These are phyloP conservation scores for Oreortyx pictus DNA, from an alignment of 2,797 vertebrate species.

Conservation along the genomic window DNA sequence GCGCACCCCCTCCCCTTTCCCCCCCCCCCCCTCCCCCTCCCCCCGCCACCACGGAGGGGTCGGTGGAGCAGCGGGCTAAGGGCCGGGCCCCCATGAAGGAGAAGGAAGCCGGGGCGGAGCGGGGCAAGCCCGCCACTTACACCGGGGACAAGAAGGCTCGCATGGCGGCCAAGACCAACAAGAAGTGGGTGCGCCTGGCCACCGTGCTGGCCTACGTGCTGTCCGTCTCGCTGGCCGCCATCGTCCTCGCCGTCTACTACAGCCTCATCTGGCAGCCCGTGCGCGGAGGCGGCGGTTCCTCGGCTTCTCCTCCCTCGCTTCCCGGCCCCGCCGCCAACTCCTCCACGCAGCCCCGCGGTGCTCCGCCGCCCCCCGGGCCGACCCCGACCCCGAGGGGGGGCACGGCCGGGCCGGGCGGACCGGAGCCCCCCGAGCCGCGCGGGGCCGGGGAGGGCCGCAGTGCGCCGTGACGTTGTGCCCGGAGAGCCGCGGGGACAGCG, in stretches of 20 bases:
- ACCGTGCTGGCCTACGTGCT: slow-evolving; percentile 98
- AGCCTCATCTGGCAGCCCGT: slow-evolving; percentile 96
- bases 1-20: slow-evolving; percentile 53
- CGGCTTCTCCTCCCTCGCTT: slow-evolving; percentile 37
- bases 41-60: slow-evolving; percentile 88
- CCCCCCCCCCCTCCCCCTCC: slow-evolving; percentile 49
- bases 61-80: slow-evolving; percentile 94
- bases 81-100: slow-evolving; percentile 93
- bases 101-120: slow-evolving; percentile 93
- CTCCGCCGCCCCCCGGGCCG: slow-evolving; percentile 27
- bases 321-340: slow-evolving; percentile 45
- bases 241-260: slow-evolving; percentile 97
- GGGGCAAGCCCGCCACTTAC: slow-evolving; percentile 97
- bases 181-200: slow-evolving; percentile 99
- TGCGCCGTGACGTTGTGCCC: neutral
- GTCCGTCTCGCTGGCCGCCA: slow-evolving; percentile 97
- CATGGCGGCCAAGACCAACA: slow-evolving; percentile 99
- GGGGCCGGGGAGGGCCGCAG: neutral
- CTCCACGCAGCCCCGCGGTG: slow-evolving; percentile 55
- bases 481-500: neutral
- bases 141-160: slow-evolving; percentile 99
- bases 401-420: neutral
- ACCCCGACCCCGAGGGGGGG: neutral
- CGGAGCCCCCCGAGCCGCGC: slow-evolving; percentile 10
- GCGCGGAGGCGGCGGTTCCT: slow-evolving; percentile 72